Conservation (phyloP, 1,140 invertebrate species). For the Zaprionus gabonicus region DNA sequence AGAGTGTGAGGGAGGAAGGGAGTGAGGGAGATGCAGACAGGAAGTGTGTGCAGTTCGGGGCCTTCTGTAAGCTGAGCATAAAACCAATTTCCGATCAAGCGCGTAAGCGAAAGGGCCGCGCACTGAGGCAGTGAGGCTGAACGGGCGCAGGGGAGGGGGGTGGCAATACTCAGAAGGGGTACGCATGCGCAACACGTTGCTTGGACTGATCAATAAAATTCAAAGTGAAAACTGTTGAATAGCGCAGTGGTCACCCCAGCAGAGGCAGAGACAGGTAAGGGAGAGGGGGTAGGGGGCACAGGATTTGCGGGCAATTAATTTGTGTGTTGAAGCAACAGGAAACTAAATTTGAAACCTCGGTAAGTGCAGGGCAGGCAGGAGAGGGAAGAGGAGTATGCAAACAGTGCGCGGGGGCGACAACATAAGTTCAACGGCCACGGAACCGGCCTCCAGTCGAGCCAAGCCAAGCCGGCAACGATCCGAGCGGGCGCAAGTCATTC, state of each 20-base stretch:
- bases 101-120: conserved; percentile 46
- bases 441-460: not conserved
- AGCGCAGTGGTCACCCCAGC: conserved; percentile 45
- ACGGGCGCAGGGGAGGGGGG: conserved; percentile 15
- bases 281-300: conserved; percentile 39
- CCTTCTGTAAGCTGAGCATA: conserved; percentile 53
- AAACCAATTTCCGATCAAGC: conserved; percentile 79
- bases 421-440: conserved; percentile 63
- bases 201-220: conserved; percentile 69
- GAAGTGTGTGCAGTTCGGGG: conserved; percentile 50
- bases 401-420: not conserved
- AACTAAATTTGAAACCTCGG: conserved; percentile 37
- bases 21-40: conserved; percentile 34
- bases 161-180: conserved; percentile 21
- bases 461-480: not conserved
- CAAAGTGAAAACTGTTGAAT: conserved; percentile 79
- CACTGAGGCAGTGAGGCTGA: conserved; percentile 46
- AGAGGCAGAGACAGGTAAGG: conserved; percentile 8
- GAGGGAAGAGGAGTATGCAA: not conserved
- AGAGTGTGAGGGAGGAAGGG: conserved; percentile 6
- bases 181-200: conserved; percentile 78
- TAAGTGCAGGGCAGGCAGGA: not conserved
- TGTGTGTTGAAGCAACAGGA: conserved; percentile 69
- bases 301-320: conserved; percentile 84
- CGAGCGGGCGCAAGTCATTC: conserved; percentile 22